Evolutionary conservation across 2,888 invertebrate genomes (phyloP), one percentile per base, ranked within the genome.

Genomic region (Troides oblongomaculatus): DNA sequence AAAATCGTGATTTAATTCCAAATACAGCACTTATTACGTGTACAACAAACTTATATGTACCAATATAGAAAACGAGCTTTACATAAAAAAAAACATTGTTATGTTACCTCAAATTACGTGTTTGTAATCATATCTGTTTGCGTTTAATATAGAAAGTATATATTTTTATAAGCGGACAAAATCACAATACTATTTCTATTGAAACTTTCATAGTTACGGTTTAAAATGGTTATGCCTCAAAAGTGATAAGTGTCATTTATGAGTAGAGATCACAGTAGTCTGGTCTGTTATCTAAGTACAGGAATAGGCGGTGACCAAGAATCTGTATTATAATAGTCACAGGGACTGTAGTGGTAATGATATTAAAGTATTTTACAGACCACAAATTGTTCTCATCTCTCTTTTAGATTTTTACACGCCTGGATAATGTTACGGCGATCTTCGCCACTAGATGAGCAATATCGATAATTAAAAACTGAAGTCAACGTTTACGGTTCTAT

Each of bases 211-310:
- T 67, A 63, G 64, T 57, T 56, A 63, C 46, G 46, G 25, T 64
- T 50, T 43, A 64, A 36, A 63, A 56, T 53, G 18, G 39, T 53
- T 59, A 10, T 60, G 30, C 43, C 25, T 58, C 39, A 25, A 62
- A 57, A 8, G 73, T 56, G 65, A 68, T 68, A 39, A 23, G 62
- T 39, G 39, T 62, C 43, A 59, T 69, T 30, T 64, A 36, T 50
- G 25, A 70, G 46, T 53, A 21, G 12, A 23, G 12, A 23, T 50
- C 50, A 53, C 74, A 75, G 30, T 64, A 79, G 79, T 77, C 77
- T 78, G 83, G 81, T 85, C 80, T 79, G 81, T 78, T 77, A 78
- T 80, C 75, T 79, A 79, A 82, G 78, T 86, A 86, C 85, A 86
- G 84, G 85, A 83, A 85, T 73, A 76, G 72, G 75, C 78, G 78